phyloP scores from a whole-genome alignment of 2,113 vertebrate genomes.

The Monopterus albus region DNA sequence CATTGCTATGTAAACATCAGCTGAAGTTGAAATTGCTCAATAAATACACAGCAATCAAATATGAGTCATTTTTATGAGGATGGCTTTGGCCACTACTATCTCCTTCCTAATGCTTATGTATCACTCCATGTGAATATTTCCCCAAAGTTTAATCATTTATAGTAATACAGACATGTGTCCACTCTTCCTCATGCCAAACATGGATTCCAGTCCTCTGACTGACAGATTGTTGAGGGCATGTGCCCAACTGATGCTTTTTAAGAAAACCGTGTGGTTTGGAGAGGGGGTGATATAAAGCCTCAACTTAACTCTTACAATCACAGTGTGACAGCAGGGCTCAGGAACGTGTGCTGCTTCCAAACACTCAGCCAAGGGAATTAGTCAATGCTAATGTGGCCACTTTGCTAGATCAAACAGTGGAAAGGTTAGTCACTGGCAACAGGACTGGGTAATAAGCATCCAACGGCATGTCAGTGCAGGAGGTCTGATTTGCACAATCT shows the following conservation, averaged over 20 bases:
- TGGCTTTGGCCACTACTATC: neutral
- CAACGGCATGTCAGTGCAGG: conserved; percentile 76
- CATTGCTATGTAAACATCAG: conserved; percentile 1
- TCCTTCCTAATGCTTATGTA: neutral
- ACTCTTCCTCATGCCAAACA: conserved; percentile 10
- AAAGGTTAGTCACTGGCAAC: conserved; percentile 72
- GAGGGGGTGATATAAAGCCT: conserved; percentile 34
- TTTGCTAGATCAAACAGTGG: conserved; percentile 74
- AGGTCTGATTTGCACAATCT: conserved; percentile 79
- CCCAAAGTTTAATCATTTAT: conserved; percentile 7
- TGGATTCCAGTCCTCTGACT: neutral
- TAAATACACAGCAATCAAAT: conserved; percentile 10
- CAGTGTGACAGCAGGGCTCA: conserved; percentile 50
- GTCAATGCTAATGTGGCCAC: conserved; percentile 80
- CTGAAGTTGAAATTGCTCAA: neutral
- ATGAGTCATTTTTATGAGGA: neutral
- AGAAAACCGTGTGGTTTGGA: conserved; percentile 13
- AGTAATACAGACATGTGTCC: neutral
- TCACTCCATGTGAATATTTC: conserved; percentile 7
- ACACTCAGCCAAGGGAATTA: conserved; percentile 79
- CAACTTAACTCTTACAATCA: conserved; percentile 37
- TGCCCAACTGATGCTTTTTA: conserved; percentile 30
- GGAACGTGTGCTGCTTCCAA: conserved; percentile 65
- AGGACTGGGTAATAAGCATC: conserved; percentile 65
- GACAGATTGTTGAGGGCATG: conserved; percentile 22